Conservation (phyloP, 2,888 invertebrate genomes). For the Hemithea aestivaria region DNA sequence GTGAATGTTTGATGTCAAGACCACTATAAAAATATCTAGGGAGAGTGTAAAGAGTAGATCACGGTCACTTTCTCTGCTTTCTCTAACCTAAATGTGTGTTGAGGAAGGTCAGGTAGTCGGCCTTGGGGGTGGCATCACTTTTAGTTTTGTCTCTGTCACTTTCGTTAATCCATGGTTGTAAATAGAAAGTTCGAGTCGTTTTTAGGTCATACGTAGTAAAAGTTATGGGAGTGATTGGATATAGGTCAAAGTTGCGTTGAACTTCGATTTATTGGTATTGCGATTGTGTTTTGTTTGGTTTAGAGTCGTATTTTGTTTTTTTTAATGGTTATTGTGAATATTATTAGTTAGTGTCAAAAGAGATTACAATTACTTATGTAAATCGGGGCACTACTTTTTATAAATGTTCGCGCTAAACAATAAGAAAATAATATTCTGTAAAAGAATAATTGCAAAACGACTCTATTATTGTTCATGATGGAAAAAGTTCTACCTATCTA, state of each 20-base stretch:
- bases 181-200: conserved; percentile 56
- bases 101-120: conserved; percentile 60
- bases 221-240: conserved; percentile 32
- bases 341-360: too few relatives aligned
- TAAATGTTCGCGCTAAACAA: too few relatives aligned
- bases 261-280: too few relatives aligned
- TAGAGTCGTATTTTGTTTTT: too few relatives aligned
- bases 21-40: conserved; percentile 54
- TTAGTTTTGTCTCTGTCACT: conserved; percentile 69
- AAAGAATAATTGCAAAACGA: too few relatives aligned
- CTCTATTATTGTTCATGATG: too few relatives aligned
- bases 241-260: conserved; percentile 28
- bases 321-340: too few relatives aligned
- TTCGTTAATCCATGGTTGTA: conserved; percentile 51
- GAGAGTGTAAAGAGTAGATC: conserved; percentile 65
- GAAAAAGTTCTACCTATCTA: too few relatives aligned
- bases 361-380: too few relatives aligned
- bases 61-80: conserved; percentile 73
- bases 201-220: conserved; percentile 45
- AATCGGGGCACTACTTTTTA: too few relatives aligned
- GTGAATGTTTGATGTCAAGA: conserved; percentile 53
- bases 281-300: too few relatives aligned
- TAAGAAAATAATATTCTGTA: too few relatives aligned
- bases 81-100: conserved; percentile 62
- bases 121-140: conserved; percentile 66